Conservation (phyloP, 1,140 invertebrate genomes). For the Gryllus bimaculatus region DNA sequence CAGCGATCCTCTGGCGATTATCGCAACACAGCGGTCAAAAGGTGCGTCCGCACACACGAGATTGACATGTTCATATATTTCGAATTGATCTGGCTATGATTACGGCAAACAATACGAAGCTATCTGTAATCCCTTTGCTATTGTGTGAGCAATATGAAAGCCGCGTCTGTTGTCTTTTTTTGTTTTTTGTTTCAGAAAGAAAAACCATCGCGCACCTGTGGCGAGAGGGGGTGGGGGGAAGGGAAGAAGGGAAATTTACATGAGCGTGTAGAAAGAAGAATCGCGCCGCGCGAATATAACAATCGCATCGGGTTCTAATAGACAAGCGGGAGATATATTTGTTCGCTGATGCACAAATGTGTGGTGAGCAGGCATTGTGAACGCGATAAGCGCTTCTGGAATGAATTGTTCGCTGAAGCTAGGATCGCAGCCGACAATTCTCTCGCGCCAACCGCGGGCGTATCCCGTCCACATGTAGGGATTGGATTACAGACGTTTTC, state of each 20-base stretch:
- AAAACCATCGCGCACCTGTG: not conserved
- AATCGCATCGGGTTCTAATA: not conserved
- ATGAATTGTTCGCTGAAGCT: not conserved
- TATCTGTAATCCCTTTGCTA: not conserved
- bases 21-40: not conserved
- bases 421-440: no score
- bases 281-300: not conserved
- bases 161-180: not conserved
- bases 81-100: not conserved
- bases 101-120: not conserved
- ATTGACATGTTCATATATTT: conserved; percentile 6
- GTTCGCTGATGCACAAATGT: not conserved
- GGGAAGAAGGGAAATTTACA: not conserved
- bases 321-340: not conserved
- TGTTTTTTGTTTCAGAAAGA: not conserved
- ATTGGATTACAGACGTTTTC: no score
- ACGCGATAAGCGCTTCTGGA: not conserved
- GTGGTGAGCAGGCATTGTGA: not conserved
- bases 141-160: not conserved
- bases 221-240: not conserved
- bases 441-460: no score
- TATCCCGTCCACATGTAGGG: no score
- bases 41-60: not conserved
- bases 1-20: not conserved
- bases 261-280: not conserved